These are phyloP conservation scores for Hyperoplus lanceolatus DNA, from an alignment of 2,797 vertebrate species.

Conservation along the genomic window DNA sequence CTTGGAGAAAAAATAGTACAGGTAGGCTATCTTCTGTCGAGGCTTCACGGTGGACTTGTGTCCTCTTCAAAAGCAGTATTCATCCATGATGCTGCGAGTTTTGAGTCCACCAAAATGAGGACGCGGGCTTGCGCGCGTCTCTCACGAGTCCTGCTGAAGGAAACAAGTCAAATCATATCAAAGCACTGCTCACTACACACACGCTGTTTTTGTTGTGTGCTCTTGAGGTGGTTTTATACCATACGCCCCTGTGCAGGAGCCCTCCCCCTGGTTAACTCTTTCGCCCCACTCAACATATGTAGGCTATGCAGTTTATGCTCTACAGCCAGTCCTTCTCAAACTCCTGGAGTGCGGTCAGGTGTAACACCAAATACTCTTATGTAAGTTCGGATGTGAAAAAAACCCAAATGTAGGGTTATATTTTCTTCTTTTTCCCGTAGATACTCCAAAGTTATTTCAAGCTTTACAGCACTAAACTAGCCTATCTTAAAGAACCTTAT, in stretches of 20 bases:
- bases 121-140: constrained; percentile 29
- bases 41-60: constrained; percentile 19
- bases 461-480: background rate
- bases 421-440: no score
- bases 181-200: constrained; percentile 43
- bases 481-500: background rate
- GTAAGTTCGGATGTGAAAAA: background rate
- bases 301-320: background rate
- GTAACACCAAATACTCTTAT: background rate
- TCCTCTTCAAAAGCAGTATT: constrained; percentile 38
- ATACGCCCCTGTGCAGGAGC: constrained; percentile 78
- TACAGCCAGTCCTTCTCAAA: constrained; percentile 33
- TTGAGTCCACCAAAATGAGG: constrained; percentile 6
- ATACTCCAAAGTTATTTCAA: background rate
- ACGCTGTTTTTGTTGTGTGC: constrained; percentile 75
- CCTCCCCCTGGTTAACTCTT: constrained; percentile 85
- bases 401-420: background rate
- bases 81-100: constrained; percentile 55
- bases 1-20: constrained; percentile 2
- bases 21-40: constrained; percentile 13
- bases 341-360: background rate
- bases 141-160: constrained; percentile 34
- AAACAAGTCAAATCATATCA: constrained; percentile 41
- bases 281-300: constrained; percentile 45
- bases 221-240: constrained; percentile 82